Percentiles rank a stretch among this genome's conserved stretches.
Conservation (phyloP, 37 sponge, comb jelly and placozoan species). For the Cliona cf. orientalis region DNA sequence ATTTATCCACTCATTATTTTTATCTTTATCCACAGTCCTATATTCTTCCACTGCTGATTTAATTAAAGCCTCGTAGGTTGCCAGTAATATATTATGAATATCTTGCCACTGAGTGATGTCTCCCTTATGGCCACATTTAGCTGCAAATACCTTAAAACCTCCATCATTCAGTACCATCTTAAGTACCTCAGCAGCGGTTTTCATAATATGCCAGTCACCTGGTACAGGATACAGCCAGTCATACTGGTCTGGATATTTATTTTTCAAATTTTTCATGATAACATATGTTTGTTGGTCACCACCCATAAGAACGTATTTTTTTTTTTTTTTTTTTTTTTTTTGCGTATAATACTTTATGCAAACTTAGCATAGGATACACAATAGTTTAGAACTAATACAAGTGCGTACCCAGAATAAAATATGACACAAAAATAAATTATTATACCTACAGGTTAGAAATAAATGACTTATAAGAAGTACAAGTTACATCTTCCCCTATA, state of each 20-base stretch:
- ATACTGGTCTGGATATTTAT: not conserved
- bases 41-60: not conserved
- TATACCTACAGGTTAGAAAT: too few relatives aligned
- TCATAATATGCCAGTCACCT: conserved; percentile 24
- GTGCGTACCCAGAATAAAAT: too few relatives aligned
- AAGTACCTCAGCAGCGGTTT: not conserved
- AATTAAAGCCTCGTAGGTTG: not conserved
- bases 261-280: not conserved
- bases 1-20: not conserved
- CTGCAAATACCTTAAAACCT: not conserved
- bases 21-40: not conserved
- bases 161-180: not conserved
- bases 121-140: not conserved
- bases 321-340: too few relatives aligned
- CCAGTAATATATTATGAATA: conserved; percentile 9
- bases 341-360: too few relatives aligned
- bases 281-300: conserved; percentile 19
- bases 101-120: conserved; percentile 20
- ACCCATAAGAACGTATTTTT: not conserved
- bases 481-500: not conserved
- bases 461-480: too few relatives aligned
- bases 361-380: too few relatives aligned
- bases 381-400: too few relatives aligned
- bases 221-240: conserved; percentile 19
- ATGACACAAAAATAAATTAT: too few relatives aligned